Base-by-base conservation (phyloP, 2,888 invertebrate genomes). In the Choreutis nemorana region DNA sequence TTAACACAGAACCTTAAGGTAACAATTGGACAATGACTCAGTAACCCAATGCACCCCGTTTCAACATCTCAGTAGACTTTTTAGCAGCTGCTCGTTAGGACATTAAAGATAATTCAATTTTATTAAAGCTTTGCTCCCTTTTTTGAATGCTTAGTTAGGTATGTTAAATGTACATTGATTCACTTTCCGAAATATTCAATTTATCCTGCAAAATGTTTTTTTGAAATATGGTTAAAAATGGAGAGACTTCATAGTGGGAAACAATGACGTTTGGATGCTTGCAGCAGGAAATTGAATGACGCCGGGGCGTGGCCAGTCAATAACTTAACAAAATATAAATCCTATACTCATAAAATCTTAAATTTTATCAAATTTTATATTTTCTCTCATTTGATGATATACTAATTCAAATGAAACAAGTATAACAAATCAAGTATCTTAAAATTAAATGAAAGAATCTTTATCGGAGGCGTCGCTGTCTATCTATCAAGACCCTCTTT, bases 21-120 rank as follows among this genome's bases (percentile, higher is more conserved):
- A 28, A 26, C 36, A 32, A 52, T 51, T 50, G 18, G 30, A n/a
- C 6, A 11, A 4, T 3, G 4, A 28, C 25, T 31, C 25, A 40
- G 40, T 43, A 39, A 38, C 40, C 38, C 41, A 44, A 46, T 48
- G 44, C 43, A 48, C 49, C 39, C 39, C 42, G 48, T 62, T 61
- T 54, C 51, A 37, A 47, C 48, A 45, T 48, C 48, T 37, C 42
- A 40, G 48, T 53, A 49, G 42, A 52, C 52, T 55, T 59, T 63
- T 61, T 55, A 48, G 47, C 44, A 43, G 48, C 34, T 37, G n/a
- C 50, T 62, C 55, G 57, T 63, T 40, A 42, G 31, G 21, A 16
- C 28, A 29, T 27, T 20, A 32, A 34, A 33, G 28, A 26, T 33
- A 23, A 14, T 20, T 2, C 31, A 10, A 26, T 26, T 28, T 25